Evolutionary conservation across 2,797 vertebrate genomes (phyloP).

Genomic region (Mallotus villosus): DNA sequence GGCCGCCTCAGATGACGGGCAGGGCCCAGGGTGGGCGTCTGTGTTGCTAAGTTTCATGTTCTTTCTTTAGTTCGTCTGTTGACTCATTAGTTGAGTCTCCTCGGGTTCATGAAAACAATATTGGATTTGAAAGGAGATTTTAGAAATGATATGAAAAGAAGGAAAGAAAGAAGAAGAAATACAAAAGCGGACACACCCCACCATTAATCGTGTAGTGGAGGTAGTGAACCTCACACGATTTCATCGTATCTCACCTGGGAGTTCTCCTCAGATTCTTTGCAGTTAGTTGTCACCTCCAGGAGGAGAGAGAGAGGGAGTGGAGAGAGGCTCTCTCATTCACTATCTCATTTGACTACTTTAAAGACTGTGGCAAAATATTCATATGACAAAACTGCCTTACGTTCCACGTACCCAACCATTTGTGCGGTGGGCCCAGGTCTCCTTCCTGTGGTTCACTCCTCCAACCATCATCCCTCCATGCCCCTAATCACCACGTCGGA

Average conservation of each 20-base stretch:
- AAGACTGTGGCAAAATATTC: constrained; percentile 77
- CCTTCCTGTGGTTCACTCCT: too few relatives aligned
- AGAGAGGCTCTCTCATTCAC: constrained; percentile 54
- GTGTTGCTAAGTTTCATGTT: constrained; percentile 81
- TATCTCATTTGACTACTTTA: constrained; percentile 85
- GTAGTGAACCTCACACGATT: constrained; percentile 67
- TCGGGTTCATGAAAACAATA: constrained; percentile 79
- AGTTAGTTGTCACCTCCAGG: constrained; percentile 72
- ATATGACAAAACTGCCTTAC: constrained; percentile 88
- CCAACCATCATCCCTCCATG: too few relatives aligned
- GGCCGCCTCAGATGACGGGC: constrained; percentile 32
- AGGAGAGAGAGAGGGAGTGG: too few relatives aligned
- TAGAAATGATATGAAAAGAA: too few relatives aligned
- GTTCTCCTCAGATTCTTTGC: constrained; percentile 63
- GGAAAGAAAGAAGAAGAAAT: constrained; percentile 50
- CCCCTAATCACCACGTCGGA: too few relatives aligned
- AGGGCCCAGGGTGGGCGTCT: constrained; percentile 77
- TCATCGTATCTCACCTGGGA: constrained; percentile 80
- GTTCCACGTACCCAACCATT: constrained; percentile 88
- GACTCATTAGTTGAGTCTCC: constrained; percentile 60
- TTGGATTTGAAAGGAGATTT: constrained; percentile 68
- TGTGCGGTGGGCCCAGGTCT: too few relatives aligned
- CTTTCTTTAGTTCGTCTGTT: constrained; percentile 57
- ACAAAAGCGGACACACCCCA: constrained; percentile 65
- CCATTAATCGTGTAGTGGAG: constrained; percentile 80